Conservation (phyloP, 1,140 invertebrate species). For the Apis dorsata region DNA sequence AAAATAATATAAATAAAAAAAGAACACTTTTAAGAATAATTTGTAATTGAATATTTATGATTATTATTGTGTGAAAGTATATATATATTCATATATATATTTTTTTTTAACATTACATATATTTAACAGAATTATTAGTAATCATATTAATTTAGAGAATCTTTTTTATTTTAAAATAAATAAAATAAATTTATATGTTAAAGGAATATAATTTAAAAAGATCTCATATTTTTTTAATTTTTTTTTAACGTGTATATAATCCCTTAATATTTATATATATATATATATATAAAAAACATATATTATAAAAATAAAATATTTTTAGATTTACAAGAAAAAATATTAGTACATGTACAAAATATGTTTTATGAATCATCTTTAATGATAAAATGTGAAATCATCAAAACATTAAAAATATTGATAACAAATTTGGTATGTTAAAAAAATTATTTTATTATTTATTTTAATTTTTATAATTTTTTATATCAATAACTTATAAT, state of each 20-base stretch:
- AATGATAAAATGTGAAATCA: conserved; percentile 70
- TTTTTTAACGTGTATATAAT: neutral
- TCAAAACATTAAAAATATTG: conserved; percentile 67
- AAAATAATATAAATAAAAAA: too few relatives aligned
- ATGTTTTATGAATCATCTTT: conserved; percentile 72
- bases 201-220: too few relatives aligned
- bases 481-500: neutral
- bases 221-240: neutral
- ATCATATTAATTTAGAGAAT: too few relatives aligned
- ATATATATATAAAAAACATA: neutral
- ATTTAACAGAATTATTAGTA: too few relatives aligned
- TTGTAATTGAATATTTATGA: too few relatives aligned
- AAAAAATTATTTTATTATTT: conserved; percentile 3
- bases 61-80: too few relatives aligned
- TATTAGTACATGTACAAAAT: conserved; percentile 67
- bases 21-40: too few relatives aligned
- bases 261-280: neutral
- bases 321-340: conserved; percentile 68
- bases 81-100: too few relatives aligned
- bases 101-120: too few relatives aligned
- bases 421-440: conserved; percentile 70
- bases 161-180: too few relatives aligned
- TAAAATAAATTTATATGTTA: too few relatives aligned
- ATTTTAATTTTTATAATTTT: neutral
- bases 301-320: conserved; percentile 8